Evolutionary conservation across 2,797 vertebrate genomes (phyloP).

Genomic region (Pseudochirops cupreus): DNA sequence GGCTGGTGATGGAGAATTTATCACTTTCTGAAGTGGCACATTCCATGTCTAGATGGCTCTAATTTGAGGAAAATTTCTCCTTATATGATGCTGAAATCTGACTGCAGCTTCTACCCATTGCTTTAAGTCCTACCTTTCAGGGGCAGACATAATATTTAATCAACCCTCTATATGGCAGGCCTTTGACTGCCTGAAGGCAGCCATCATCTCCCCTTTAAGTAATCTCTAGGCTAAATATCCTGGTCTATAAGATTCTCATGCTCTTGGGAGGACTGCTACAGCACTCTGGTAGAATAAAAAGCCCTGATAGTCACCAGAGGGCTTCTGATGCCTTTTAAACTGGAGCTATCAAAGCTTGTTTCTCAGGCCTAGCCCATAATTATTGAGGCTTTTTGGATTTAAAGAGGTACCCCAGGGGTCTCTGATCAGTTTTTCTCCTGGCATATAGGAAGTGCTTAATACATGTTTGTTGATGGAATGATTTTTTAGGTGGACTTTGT

Average conservation of each 20-base stretch:
- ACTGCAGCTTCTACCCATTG: not conserved
- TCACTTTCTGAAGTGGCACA: not conserved
- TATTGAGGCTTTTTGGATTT: not conserved
- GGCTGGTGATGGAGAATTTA: not conserved
- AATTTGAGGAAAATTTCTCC: not conserved
- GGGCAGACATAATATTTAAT: not conserved
- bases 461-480: not conserved
- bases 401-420: not conserved
- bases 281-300: not conserved
- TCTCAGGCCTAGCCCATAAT: not conserved
- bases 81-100: not conserved
- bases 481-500: not conserved
- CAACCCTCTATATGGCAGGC: not conserved
- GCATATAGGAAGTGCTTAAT: not conserved
- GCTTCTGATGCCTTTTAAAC: not conserved
- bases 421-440: not conserved
- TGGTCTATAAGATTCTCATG: not conserved
- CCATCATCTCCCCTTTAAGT: not conserved
- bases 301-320: not conserved
- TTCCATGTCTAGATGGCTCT: not conserved
- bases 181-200: not conserved
- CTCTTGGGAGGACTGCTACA: not conserved
- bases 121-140: not conserved
- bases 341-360: not conserved
- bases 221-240: not conserved